Evolutionary conservation across 1,140 invertebrate genomes (phyloP).

Genomic region (Drosophila chauvacae): DNA sequence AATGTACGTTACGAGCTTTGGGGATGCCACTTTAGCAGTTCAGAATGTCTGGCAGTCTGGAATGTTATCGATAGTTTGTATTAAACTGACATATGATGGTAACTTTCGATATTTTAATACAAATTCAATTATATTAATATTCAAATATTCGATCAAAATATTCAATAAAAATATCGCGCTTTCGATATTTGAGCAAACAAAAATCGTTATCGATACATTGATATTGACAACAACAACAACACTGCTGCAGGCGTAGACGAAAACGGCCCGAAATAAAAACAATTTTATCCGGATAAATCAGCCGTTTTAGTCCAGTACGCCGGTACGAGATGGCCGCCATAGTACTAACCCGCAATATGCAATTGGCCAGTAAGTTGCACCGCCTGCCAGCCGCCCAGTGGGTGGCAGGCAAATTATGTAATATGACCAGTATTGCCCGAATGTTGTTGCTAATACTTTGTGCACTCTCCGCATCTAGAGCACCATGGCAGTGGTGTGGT

Average conservation of each 20-base stretch:
- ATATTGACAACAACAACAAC: too few relatives aligned
- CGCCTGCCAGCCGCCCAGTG: neutral
- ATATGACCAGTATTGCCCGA: conserved; percentile 18
- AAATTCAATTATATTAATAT: too few relatives aligned
- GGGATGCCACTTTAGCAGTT: neutral
- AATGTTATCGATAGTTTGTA: too few relatives aligned
- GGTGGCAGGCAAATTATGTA: conserved; percentile 67
- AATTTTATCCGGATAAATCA: conserved; percentile 23
- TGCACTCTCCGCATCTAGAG: conserved; percentile 41
- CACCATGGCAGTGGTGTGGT: conserved; percentile 77
- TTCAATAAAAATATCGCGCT: too few relatives aligned
- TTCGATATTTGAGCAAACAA: too few relatives aligned
- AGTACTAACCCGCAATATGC: conserved; percentile 77
- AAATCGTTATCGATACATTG: too few relatives aligned
- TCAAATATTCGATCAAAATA: too few relatives aligned
- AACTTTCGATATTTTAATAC: too few relatives aligned
- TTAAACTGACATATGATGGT: too few relatives aligned
- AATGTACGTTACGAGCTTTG: neutral
- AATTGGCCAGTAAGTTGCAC: conserved; percentile 77
- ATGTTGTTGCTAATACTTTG: conserved; percentile 35
- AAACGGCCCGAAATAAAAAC: conserved; percentile 29
- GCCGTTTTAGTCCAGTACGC: conserved; percentile 30
- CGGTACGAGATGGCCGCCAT: conserved; percentile 72
- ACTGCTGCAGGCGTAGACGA: conserved; percentile 4
- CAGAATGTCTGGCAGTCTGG: neutral